Evolutionary conservation across 1,140 invertebrate species (phyloP).

Genomic region (Drosophila kurseongensis): DNA sequence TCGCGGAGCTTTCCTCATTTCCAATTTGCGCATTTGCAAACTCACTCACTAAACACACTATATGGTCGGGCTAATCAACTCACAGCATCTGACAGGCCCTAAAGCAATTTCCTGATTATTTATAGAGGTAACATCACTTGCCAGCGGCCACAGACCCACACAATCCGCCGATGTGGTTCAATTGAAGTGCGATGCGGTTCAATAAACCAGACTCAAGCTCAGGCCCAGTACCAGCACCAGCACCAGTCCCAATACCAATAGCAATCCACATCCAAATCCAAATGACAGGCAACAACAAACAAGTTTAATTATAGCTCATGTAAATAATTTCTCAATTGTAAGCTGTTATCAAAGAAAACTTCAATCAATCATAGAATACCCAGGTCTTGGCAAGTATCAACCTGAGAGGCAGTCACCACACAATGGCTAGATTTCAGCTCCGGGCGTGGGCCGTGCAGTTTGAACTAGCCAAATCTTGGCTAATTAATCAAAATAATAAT

Average conservation of each 20-base stretch:
- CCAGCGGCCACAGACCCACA: slow-evolving; percentile 45
- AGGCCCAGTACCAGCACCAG: slow-evolving; percentile 14
- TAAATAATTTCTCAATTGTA: slow-evolving; percentile 84
- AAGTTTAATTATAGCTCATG: slow-evolving; percentile 83
- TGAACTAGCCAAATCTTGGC: slow-evolving; percentile 82
- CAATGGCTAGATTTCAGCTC: slow-evolving; percentile 56
- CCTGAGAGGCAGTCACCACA: slow-evolving; percentile 59
- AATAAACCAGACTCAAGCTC: slow-evolving; percentile 64
- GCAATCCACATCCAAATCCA: slow-evolving; percentile 40
- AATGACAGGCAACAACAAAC: slow-evolving; percentile 81
- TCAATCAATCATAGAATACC: slow-evolving; percentile 79
- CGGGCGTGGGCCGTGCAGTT: slow-evolving; percentile 78
- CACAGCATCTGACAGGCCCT: slow-evolving; percentile 64
- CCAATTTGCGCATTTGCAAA: slow-evolving; percentile 49
- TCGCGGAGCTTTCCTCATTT: slow-evolving; percentile 21
- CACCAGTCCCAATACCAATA: not conserved
- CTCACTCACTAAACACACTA: slow-evolving; percentile 59
- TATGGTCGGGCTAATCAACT: slow-evolving; percentile 70
- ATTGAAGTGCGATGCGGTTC: slow-evolving; percentile 61
- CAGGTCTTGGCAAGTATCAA: slow-evolving; percentile 56
- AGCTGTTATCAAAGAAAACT: slow-evolving; percentile 80
- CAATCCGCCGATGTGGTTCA: slow-evolving; percentile 53
- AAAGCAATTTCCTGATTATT: slow-evolving; percentile 76
- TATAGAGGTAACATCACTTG: slow-evolving; percentile 74
- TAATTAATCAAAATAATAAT: slow-evolving; percentile 84